phyloP scores from a whole-genome alignment of 2,113 vertebrate species.

The Syngnathoides biaculeatus region DNA sequence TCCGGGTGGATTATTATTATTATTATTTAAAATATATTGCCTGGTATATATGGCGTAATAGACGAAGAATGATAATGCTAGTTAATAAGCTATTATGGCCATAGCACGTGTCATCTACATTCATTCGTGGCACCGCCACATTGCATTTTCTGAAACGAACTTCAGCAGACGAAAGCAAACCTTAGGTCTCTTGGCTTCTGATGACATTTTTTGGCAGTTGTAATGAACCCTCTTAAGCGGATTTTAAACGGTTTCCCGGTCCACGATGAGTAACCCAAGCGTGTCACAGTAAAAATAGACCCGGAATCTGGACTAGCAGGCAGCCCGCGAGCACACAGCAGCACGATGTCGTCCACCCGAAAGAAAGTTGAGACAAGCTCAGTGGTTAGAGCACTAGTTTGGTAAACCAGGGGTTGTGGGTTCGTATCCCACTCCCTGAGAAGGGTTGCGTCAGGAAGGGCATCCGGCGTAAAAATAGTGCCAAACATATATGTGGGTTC shows the following conservation, averaged over 20 bases:
- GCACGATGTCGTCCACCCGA: not conserved
- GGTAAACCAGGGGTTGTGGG: too few relatives aligned
- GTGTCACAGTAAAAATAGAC: not conserved
- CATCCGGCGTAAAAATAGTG: too few relatives aligned
- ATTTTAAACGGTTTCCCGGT: not conserved
- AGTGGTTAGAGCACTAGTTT: too few relatives aligned
- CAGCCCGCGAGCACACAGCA: too few relatives aligned
- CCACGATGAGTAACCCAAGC: conserved; percentile 1
- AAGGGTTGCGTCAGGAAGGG: too few relatives aligned
- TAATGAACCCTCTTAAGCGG: too few relatives aligned
- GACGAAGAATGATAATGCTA: not conserved
- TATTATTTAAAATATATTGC: not conserved
- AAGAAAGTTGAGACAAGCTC: too few relatives aligned
- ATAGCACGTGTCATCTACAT: not conserved
- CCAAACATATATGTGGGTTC: too few relatives aligned
- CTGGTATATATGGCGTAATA: not conserved
- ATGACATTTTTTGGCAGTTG: conserved; percentile 54
- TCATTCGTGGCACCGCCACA: not conserved
- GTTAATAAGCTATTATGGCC: not conserved
- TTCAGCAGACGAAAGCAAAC: conserved; percentile 19
- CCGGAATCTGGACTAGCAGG: not conserved
- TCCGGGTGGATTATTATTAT: not conserved
- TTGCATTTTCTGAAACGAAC: not conserved
- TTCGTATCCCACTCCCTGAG: too few relatives aligned
- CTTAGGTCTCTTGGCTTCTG: conserved; percentile 65